phyloP scores from a whole-genome alignment of 2,888 invertebrate genomes.

The Melanchra persicariae region DNA sequence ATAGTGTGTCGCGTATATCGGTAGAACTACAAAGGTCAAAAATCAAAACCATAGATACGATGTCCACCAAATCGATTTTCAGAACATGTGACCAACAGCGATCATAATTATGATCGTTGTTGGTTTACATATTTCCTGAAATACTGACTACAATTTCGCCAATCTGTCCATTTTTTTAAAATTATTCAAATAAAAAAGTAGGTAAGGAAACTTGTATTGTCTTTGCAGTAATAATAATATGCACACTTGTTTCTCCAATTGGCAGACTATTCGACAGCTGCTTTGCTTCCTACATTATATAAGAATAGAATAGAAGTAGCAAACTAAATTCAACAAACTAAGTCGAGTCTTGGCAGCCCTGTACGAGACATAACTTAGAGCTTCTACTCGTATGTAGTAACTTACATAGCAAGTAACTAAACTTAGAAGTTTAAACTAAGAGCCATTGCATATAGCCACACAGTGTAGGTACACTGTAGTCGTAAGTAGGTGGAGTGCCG shows the following conservation, averaged over 20 bases:
- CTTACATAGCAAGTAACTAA: neutral
- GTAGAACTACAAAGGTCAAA: neutral
- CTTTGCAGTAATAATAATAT: too few relatives aligned
- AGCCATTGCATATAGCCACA: slow-evolving; percentile 32
- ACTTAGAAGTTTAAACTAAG: slow-evolving; percentile 37
- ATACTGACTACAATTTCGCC: neutral
- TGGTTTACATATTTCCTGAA: neutral
- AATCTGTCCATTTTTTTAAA: neutral
- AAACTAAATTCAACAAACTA: slow-evolving; percentile 10
- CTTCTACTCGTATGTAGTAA: slow-evolving; percentile 25
- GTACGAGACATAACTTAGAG: slow-evolving; percentile 11
- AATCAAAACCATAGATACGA: neutral
- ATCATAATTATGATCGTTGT: neutral
- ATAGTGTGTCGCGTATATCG: neutral
- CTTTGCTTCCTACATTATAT: too few relatives aligned
- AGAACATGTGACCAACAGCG: neutral
- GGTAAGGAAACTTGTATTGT: too few relatives aligned
- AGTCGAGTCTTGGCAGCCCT: slow-evolving; percentile 5
- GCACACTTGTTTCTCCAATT: too few relatives aligned
- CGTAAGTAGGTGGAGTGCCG: neutral
- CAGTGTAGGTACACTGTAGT: slow-evolving; percentile 6
- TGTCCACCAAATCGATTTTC: neutral
- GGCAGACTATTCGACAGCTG: too few relatives aligned
- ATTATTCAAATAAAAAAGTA: too few relatives aligned
- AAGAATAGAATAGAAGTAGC: too few relatives aligned